These are phyloP conservation scores for Eulithis prunata DNA, from an alignment of 2,888 invertebrate genomes.

Conservation along the genomic window DNA sequence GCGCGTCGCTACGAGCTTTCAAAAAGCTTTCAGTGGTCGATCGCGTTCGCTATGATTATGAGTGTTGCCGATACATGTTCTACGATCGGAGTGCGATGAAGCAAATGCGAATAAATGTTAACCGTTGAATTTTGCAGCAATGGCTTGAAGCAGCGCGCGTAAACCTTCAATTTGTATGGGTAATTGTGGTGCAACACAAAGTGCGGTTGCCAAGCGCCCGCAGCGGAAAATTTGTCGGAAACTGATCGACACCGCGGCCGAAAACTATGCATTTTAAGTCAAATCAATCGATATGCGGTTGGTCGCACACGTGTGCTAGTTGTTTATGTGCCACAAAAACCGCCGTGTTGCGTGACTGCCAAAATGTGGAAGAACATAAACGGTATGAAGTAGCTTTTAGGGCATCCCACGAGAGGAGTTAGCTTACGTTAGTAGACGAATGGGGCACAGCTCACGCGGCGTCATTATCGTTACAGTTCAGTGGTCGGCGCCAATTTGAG, in stretches of 20 bases:
- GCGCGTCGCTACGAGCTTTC: slow-evolving; percentile 75
- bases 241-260: slow-evolving; percentile 72
- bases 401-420: slow-evolving; percentile 75
- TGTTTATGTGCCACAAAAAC: slow-evolving; percentile 82
- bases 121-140: slow-evolving; percentile 44
- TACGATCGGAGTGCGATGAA: slow-evolving; percentile 56
- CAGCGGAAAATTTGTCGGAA: slow-evolving; percentile 76
- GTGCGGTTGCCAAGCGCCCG: slow-evolving; percentile 75
- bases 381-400: slow-evolving; percentile 73
- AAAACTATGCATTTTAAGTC: slow-evolving; percentile 80
- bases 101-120: slow-evolving; percentile 51
- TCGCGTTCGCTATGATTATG: slow-evolving; percentile 71
- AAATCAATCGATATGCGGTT: slow-evolving; percentile 79
- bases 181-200: slow-evolving; percentile 62
- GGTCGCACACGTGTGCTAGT: slow-evolving; percentile 73
- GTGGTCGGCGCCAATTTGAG: slow-evolving; percentile 73
- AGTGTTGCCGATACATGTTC: slow-evolving; percentile 65
- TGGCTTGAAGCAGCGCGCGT: slow-evolving; percentile 50
- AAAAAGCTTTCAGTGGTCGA: slow-evolving; percentile 80
- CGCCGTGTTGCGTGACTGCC: slow-evolving; percentile 78
- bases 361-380: slow-evolving; percentile 67
- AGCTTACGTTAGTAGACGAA: slow-evolving; percentile 70
- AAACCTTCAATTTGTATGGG: slow-evolving; percentile 61
- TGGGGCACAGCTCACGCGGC: slow-evolving; percentile 66
- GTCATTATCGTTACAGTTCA: slow-evolving; percentile 78